Conservation (phyloP, 2,113 vertebrate species). For the Clarias magur region DNA sequence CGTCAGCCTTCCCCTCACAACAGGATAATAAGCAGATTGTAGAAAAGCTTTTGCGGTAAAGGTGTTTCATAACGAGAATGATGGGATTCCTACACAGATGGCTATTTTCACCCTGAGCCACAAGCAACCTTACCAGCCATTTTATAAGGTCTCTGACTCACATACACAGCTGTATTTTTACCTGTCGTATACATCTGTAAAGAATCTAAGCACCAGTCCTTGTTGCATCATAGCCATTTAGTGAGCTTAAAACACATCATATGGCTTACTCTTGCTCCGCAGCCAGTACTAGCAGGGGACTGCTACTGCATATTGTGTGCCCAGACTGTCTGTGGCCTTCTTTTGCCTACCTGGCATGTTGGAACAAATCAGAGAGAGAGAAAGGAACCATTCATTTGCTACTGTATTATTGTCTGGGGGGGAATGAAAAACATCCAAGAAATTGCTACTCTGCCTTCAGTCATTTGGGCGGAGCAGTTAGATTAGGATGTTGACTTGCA, state of each 20-base stretch:
- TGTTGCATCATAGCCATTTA: neutral
- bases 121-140: neutral
- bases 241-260: neutral
- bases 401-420: neutral
- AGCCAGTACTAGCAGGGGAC: slow-evolving; percentile 4
- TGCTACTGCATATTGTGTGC: slow-evolving; percentile 36
- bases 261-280: slow-evolving; percentile 25
- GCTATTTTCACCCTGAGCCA: slow-evolving; percentile 10
- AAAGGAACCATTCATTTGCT: neutral
- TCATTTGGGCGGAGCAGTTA: neutral
- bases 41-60: neutral
- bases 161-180: slow-evolving; percentile 1
- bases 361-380: slow-evolving; percentile 3
- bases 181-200: neutral
- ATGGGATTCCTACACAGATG: neutral
- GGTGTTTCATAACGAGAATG: neutral
- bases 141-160: slow-evolving; percentile 7
- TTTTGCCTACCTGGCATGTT: slow-evolving; percentile 35
- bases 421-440: neutral
- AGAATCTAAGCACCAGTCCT: neutral
- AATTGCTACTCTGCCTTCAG: neutral
- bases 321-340: slow-evolving; percentile 46
- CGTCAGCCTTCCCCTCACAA: neutral
- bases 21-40: slow-evolving; percentile 1
- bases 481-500: neutral